Percentiles rank a stretch among this genome's conserved stretches.
Evolutionary conservation across 2,797 vertebrate genomes (phyloP).

Genomic region (Fringilla coelebs): DNA sequence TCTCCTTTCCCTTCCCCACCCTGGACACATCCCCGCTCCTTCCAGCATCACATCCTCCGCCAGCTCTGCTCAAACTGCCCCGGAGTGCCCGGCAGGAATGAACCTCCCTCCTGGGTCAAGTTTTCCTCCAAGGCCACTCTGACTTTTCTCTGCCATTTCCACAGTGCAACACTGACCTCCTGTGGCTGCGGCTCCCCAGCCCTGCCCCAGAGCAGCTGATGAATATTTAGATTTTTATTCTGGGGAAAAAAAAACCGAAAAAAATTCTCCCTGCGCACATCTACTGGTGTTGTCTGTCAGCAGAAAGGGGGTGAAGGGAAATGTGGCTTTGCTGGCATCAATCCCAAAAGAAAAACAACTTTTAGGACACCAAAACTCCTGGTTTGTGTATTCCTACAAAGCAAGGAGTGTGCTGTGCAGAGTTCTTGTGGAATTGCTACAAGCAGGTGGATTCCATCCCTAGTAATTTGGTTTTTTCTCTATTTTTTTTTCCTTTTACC

Average conservation of each 20-base stretch:
- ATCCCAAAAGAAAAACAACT: not conserved
- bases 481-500: no score
- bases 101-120: not conserved
- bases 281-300: fast-evolving
- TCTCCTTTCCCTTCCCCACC: not conserved
- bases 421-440: not conserved
- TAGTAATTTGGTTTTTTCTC: not conserved
- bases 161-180: slow-evolving; percentile 71
- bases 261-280: fast-evolving
- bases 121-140: not conserved
- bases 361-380: not conserved
- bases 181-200: slow-evolving; percentile 9
- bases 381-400: fast-evolving
- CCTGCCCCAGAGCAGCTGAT: not conserved
- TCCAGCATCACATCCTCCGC: fast-evolving
- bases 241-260: fast-evolving
- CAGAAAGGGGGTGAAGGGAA: not conserved
- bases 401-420: no score
- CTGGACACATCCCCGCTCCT: not conserved
- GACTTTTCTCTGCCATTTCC: not conserved
- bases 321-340: fast-evolving
- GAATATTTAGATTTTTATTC: fast-evolving
- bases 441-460: not conserved
- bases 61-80: not conserved
- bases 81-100: not conserved